Base-by-base conservation (phyloP, 1,140 invertebrate genomes). In the Acromyrmex echinatior region DNA sequence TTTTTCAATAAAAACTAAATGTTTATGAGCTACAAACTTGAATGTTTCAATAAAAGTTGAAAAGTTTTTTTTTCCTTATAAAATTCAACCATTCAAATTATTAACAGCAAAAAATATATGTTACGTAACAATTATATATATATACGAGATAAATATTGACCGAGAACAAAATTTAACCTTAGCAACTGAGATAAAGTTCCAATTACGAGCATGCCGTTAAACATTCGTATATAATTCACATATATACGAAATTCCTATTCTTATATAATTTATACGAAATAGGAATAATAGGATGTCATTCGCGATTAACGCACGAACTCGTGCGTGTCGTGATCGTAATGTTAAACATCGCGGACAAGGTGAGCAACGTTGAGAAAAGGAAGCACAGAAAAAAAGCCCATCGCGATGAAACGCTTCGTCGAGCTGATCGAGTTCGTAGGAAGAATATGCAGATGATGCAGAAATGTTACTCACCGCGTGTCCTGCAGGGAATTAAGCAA, bases 321-420 rank as follows among this genome's bases (percentile, higher is more conserved):
- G 31, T 18, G 31, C 31, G 9, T n/a, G 31, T 35, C 31, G 9
- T 28, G 65, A n/a, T n/a, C 65, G 10, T 3, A 1, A 56, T 7
- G 28, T 56, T 21, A n/a, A 73, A 9, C 49, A 18, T 63, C 21
- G 9, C 21, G n/a, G 39, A 49, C 25, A 80, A 49, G 39, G 14
- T 58, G 28, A 73, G 49, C 10, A 1, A 74, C 7, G n/a, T 51
- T 12, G 14, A 53, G 90, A 88, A 87, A 81, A 90, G 56, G 78
- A 58, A 45, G 10, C 9, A 10, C 39, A 7, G 14, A 35, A 90
- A 35, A 85, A n/a, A 49, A 18, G 35, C 12, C 80, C 28, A 35
- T 88, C 90, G 16, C 78, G 90, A 87, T 91, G 0, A 39, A n/a
- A 88, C 86, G 80, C 82, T 4, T 89, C 51, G 92, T 93, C 35